A percentile compares a stretch with the other conserved stretches of the same genome.
These are phyloP conservation scores for Eristalinus aeneus DNA, from an alignment of 2,888 invertebrate species.

Conservation along the genomic window DNA sequence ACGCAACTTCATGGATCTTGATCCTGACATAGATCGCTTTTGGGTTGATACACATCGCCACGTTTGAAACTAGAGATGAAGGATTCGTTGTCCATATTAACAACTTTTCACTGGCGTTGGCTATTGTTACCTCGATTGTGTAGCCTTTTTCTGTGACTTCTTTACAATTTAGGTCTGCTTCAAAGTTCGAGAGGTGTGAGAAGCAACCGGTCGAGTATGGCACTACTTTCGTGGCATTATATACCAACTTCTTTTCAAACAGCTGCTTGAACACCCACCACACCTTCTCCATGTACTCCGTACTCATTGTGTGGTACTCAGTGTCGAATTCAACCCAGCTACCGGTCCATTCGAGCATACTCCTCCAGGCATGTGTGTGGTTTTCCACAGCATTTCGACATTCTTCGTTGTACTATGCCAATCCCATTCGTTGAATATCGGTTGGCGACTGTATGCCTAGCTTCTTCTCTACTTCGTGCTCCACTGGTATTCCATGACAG, in stretches of 20 bases:
- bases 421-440: constrained; percentile 97
- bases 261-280: constrained; percentile 99
- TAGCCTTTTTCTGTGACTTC: constrained; percentile 96
- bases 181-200: constrained; percentile 98
- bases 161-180: constrained; percentile 98
- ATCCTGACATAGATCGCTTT: constrained; percentile 90
- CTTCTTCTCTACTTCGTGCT: constrained; percentile 92
- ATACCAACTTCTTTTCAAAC: constrained; percentile 94
- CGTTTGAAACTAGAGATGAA: constrained; percentile 97
- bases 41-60: constrained; percentile 95
- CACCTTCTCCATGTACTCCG: constrained; percentile 98
- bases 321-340: constrained; percentile 98
- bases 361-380: constrained; percentile 93
- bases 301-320: constrained; percentile 98
- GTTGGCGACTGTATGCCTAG: constrained; percentile 94
- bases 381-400: constrained; percentile 97
- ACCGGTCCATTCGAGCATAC: constrained; percentile 91
- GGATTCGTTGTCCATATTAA: constrained; percentile 96
- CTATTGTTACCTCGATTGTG: constrained; percentile 91
- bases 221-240: constrained; percentile 97
- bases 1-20: constrained; percentile 81
- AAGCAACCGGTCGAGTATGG: constrained; percentile 97
- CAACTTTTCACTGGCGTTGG: constrained; percentile 79
- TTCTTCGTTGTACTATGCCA: constrained; percentile 94
- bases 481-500: constrained; percentile 96